Evolutionary conservation across 2,888 invertebrate genomes (phyloP), one percentile per base, ranked within the genome.

Genomic region (Luperina testacea): DNA sequence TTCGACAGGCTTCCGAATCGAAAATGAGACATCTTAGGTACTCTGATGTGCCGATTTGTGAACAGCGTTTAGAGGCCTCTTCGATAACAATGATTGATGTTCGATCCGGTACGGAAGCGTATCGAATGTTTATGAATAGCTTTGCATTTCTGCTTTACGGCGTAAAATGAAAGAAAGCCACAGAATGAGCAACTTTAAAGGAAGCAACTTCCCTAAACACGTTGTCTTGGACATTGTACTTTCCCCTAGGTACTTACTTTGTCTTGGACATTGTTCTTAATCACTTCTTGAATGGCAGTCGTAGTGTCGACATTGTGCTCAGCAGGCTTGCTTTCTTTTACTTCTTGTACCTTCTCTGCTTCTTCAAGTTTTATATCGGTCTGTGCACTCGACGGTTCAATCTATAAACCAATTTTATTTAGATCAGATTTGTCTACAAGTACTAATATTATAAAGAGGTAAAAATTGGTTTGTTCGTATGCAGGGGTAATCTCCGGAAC

Each of bases 301-400:
- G 78, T 38, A 17, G 59, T 72, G 53, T 75, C 87, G 71, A 75
- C 64, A 63, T 45, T 75, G 72, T 75, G 74, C 24, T 76, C 78
- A 57, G 45, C 73, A 17, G 71, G 74, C 63, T 83, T 81, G 48
- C n/a, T 72, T 70, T 86, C 59, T 38, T 32, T 53, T 15, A 72
- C 84, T 68, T 76, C 53, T 72, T 81, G 79, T 9, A 61, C 72
- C 51, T 78, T 72, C 48, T 80, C 71, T 27, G 63, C 67, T 78
- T 84, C 84, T 75, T 85, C 88, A 53, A 75, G 61, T 77, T 87
- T 82, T 17, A 64, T 80, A 3, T 84, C 84, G 32, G 42, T 68
- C 53, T 87, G 80, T 32, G 64, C 17, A 27, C 51, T 79, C 15
- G 77, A 32, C 20, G 53, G 48, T 70, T 80, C 86, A 51, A 76